Conservation (phyloP, 2,797 vertebrate genomes). For the Carapus acus region DNA sequence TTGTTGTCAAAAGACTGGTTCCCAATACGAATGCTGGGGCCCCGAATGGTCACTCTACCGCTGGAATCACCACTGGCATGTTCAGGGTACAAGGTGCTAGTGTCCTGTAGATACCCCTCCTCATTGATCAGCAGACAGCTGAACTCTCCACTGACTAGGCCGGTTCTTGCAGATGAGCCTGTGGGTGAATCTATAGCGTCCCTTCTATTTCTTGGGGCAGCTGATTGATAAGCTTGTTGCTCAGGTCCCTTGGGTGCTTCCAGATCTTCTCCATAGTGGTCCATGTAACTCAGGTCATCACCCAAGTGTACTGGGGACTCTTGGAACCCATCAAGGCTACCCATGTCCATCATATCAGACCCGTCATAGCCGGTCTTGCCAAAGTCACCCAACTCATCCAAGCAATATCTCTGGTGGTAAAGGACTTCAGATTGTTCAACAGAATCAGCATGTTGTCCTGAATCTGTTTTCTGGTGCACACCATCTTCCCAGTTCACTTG, state of each 20-base stretch:
- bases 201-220: constrained; percentile 36
- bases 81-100: constrained; percentile 53
- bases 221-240: constrained; percentile 50
- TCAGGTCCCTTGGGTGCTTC: constrained; percentile 44
- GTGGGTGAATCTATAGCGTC: constrained; percentile 11
- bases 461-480: constrained; percentile 55
- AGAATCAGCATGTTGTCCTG: constrained; percentile 44
- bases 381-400: constrained; percentile 62
- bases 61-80: constrained; percentile 38
- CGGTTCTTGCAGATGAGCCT: constrained; percentile 50
- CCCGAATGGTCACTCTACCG: constrained; percentile 42
- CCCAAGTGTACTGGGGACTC: constrained; percentile 54
- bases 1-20: constrained; percentile 29
- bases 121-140: constrained; percentile 76
- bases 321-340: constrained; percentile 57
- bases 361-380: constrained; percentile 59
- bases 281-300: constrained; percentile 56
- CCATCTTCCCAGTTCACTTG: constrained; percentile 62
- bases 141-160: constrained; percentile 51
- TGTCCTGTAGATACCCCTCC: constrained; percentile 73
- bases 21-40: constrained; percentile 45
- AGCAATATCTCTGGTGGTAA: constrained; percentile 61
- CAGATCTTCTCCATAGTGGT: constrained; percentile 54
- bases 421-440: constrained; percentile 51
- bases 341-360: constrained; percentile 57